phyloP scores from a whole-genome alignment of 2,797 vertebrate species.

The Enteromius thamalakanensis region DNA sequence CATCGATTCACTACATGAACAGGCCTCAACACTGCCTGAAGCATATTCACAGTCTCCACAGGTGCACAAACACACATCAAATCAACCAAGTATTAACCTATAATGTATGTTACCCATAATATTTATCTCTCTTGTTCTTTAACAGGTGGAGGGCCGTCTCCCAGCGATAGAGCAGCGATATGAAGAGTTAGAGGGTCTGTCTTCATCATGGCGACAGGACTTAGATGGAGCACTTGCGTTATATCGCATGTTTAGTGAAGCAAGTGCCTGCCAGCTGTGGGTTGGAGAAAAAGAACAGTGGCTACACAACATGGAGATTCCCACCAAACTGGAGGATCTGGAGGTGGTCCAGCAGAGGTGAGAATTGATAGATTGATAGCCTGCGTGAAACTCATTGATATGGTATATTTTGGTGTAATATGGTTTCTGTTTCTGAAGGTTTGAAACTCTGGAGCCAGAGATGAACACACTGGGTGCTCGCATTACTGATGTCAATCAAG shows the following conservation, averaged over 20 bases:
- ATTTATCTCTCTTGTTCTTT: not conserved
- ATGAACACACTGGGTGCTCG: slow-evolving; percentile 88
- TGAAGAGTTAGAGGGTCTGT: slow-evolving; percentile 81
- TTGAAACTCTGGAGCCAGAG: slow-evolving; percentile 94
- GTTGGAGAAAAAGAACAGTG: slow-evolving; percentile 94
- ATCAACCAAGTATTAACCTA: not conserved
- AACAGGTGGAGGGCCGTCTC: slow-evolving; percentile 82
- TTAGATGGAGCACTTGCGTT: slow-evolving; percentile 87
- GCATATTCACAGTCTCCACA: slow-evolving; percentile 72
- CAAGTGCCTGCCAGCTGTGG: slow-evolving; percentile 91
- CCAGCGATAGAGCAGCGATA: slow-evolving; percentile 85
- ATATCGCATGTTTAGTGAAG: slow-evolving; percentile 94
- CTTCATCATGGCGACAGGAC: slow-evolving; percentile 79
- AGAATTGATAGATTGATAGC: slow-evolving; percentile 29
- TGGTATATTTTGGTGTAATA: slow-evolving; percentile 1
- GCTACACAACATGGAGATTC: slow-evolving; percentile 88
- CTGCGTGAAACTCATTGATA: not conserved
- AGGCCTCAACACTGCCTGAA: slow-evolving; percentile 78
- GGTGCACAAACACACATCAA: slow-evolving; percentile 57
- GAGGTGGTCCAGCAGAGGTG: slow-evolving; percentile 97
- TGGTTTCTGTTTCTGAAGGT: slow-evolving; percentile 74
- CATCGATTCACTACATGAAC: slow-evolving; percentile 86
- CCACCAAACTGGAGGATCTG: slow-evolving; percentile 90
- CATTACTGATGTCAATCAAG: slow-evolving; percentile 85
- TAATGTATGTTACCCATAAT: not conserved